Percentiles rank a stretch among this genome's conserved stretches.
Evolutionary conservation across 2,888 invertebrate genomes (phyloP).

Genomic region (Rhorus exstirpatorius): DNA sequence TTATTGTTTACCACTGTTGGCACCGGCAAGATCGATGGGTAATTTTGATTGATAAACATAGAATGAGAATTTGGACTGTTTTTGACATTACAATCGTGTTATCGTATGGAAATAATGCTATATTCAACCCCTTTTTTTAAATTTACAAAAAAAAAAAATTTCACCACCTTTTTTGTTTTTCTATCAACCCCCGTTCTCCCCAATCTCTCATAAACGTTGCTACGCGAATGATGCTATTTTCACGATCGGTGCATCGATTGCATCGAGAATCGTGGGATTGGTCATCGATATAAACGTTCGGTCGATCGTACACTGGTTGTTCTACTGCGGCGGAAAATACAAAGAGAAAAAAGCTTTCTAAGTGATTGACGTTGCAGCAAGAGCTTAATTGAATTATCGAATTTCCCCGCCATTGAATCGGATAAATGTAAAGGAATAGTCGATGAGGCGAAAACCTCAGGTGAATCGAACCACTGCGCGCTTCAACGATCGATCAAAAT

Average conservation of each 20-base stretch:
- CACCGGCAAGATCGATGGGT: no score
- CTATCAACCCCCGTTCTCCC: not conserved
- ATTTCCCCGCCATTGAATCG: slow-evolving; percentile 36
- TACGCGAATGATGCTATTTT: not conserved
- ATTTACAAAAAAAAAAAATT: no score
- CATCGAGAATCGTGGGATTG: slow-evolving; percentile 1
- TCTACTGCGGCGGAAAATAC: not conserved
- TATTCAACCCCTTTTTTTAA: no score
- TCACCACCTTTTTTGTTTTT: not conserved
- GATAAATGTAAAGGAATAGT: slow-evolving; percentile 21
- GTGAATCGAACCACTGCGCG: not conserved
- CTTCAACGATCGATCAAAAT: not conserved
- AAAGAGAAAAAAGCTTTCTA: slow-evolving; percentile 26
- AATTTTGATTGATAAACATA: no score
- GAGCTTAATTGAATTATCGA: slow-evolving; percentile 62
- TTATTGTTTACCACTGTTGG: not conserved
- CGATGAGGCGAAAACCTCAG: not conserved
- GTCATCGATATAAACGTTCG: not conserved
- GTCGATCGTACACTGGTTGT: not conserved
- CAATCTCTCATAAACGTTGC: not conserved
- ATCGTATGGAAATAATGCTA: no score
- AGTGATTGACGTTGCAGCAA: slow-evolving; percentile 60
- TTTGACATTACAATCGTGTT: no score
- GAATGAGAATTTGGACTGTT: no score
- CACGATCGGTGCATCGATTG: slow-evolving; percentile 7